These are phyloP conservation scores for Gallinago nigripennis DNA, from an alignment of 2,797 vertebrate genomes.

Conservation along the genomic window DNA sequence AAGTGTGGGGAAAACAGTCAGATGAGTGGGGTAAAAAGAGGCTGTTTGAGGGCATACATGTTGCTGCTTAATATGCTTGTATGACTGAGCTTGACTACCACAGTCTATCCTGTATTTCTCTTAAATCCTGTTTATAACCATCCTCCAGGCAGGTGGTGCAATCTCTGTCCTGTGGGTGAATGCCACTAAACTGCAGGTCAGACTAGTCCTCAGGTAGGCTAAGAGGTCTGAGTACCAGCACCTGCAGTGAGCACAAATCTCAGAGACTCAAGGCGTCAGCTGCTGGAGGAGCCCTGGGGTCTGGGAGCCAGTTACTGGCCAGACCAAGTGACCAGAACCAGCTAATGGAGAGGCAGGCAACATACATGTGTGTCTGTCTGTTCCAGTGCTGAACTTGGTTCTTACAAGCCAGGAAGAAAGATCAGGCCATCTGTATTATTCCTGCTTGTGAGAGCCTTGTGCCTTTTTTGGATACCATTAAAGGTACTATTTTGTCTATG, in stretches of 20 bases:
- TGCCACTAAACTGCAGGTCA: neutral
- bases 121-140: neutral
- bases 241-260: neutral
- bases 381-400: neutral
- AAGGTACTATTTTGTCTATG: neutral
- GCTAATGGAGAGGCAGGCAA: neutral
- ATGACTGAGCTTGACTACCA: neutral
- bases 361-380: accelerated
- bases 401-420: neutral
- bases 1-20: neutral
- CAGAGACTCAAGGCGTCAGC: neutral
- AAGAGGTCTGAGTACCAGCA: neutral
- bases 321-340: neutral
- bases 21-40: neutral
- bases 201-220: neutral
- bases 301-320: neutral
- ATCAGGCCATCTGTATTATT: neutral
- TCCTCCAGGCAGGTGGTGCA: neutral
- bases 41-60: neutral
- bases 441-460: neutral
- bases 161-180: neutral
- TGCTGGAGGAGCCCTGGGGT: neutral
- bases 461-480: neutral
- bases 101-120: neutral
- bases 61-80: neutral